Evolutionary conservation across 2,888 invertebrate genomes (phyloP).

Genomic region (Gymnocheta viridis): DNA sequence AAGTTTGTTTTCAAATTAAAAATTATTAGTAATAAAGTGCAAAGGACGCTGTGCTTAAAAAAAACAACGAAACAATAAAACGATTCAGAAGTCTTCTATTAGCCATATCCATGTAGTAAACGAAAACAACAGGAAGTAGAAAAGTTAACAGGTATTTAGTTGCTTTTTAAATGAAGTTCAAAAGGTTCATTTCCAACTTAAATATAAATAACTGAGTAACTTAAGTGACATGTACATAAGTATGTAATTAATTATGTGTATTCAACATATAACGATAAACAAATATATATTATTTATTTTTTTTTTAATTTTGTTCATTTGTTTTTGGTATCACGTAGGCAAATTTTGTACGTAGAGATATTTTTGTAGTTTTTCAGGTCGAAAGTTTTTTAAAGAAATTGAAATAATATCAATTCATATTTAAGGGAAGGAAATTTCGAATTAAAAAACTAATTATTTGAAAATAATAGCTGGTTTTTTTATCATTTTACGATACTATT

Average conservation of each 20-base stretch:
- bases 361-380: slow-evolving; percentile 65
- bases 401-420: not conserved
- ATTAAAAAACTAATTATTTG: not conserved
- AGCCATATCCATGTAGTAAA: slow-evolving; percentile 58
- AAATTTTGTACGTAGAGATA: slow-evolving; percentile 72
- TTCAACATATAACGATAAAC: slow-evolving; percentile 29
- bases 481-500: too few relatives aligned
- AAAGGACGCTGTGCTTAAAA: slow-evolving; percentile 55
- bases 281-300: slow-evolving; percentile 35
- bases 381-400: slow-evolving; percentile 27
- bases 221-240: too few relatives aligned
- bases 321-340: slow-evolving; percentile 61
- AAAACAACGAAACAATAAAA: not conserved
- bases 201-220: slow-evolving; percentile 14
- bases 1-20: slow-evolving; percentile 10
- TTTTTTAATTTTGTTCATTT: slow-evolving; percentile 36
- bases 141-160: not conserved
- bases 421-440: not conserved
- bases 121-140: not conserved
- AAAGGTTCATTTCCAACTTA: not conserved
- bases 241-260: not conserved
- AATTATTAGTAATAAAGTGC: slow-evolving; percentile 39
- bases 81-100: slow-evolving; percentile 61
- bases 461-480: not conserved
- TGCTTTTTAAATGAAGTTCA: not conserved